Base-by-base conservation (phyloP, 2,797 vertebrate species). In the Myioborus miniatus region DNA sequence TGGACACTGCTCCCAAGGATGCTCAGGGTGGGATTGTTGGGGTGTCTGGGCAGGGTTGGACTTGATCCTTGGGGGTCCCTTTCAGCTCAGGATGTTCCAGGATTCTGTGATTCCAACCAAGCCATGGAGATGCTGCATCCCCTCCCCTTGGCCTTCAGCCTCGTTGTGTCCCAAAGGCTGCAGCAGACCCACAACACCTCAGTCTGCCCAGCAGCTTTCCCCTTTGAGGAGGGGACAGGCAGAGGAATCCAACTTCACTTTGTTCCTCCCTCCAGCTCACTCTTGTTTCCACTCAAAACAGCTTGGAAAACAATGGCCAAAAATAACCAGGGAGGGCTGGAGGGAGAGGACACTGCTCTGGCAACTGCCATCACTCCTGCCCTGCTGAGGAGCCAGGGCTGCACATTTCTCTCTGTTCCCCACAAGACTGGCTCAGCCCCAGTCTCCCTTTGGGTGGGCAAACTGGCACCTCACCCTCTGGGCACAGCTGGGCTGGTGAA, bases 321-420 rank as follows among this genome's bases (percentile, higher is more conserved):
- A 94, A 96, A 96, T 82, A 94, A 63, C 55, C 59, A 46, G 77
- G 85, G 87, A 68, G 74, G 84, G 87, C 83, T 77, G 87, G 24
- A 47, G 69, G 91, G 60, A 92, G 88, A 93, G 75, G 69, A 47
- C 85, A 93, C 91, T 95, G 83, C 95, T 95, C 91, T 94, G 86
- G 90, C 79, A 96, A 93, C 96, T 94, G 92, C 21, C 47, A 63
- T 72, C 94, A 8, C 69, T 91, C 32, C 88, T 90, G 92, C 84
- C 91, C 94, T 90, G 81, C 91, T 76, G 83, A 0, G 64, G 81
- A 90, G 86, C 50, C 68, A 87, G 75, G 90, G 83, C 83, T 59
- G 68, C 60, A 13, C 4, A 3, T 89, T 80, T 80, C 18, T 68
- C 71, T 78, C 70, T 29, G 1, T 60, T 83, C 88, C 70, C 0